Conservation (phyloP, 2,113 vertebrate genomes). For the Eretmochelys imbricata region DNA sequence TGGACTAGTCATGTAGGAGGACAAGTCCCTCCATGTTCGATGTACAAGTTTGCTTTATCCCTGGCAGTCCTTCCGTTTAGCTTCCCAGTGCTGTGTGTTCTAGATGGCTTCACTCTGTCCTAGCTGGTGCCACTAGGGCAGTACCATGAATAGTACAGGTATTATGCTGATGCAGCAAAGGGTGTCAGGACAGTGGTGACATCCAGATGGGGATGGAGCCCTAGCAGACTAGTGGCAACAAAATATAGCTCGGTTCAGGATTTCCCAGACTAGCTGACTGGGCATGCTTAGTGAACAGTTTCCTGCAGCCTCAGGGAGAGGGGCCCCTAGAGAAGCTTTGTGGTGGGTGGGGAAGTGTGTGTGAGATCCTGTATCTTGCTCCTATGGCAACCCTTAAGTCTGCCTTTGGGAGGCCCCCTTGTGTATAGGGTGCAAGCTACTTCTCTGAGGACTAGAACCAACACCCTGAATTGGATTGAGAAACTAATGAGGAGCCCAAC, state of each 20-base stretch:
- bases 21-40: no score
- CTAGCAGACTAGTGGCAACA: background rate
- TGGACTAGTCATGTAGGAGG: background rate
- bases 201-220: background rate
- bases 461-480: no score
- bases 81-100: background rate
- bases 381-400: background rate
- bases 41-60: background rate
- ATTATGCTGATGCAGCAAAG: no score
- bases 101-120: no score
- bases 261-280: background rate
- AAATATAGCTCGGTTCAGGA: background rate
- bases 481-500: no score
- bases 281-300: background rate
- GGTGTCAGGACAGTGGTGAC: background rate
- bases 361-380: background rate
- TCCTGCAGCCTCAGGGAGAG: background rate
- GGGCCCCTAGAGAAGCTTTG: background rate
- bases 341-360: background rate
- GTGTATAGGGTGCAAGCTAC: background rate
- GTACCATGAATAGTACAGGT: background rate
- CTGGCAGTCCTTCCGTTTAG: background rate
- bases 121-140: background rate
- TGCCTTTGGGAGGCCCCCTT: background rate
- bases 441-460: background rate